Conservation (phyloP, 2,113 vertebrate genomes). For the Pseudorhombus dupliciocellatus region DNA sequence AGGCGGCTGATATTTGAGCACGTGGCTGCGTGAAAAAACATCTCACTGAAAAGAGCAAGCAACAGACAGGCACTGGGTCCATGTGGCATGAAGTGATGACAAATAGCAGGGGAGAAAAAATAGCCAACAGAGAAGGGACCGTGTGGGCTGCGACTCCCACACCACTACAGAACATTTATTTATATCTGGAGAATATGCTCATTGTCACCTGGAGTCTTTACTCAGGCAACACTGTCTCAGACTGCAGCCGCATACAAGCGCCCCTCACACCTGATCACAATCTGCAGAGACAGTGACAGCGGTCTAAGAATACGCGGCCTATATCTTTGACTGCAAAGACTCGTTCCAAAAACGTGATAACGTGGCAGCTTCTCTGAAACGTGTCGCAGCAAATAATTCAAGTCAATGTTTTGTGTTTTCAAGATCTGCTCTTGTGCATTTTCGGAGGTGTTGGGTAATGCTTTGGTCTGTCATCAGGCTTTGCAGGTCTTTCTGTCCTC, state of each 20-base stretch:
- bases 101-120: conserved; percentile 48
- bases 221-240: conserved; percentile 38
- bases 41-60: conserved; percentile 7
- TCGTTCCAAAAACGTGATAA: conserved; percentile 28
- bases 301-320: conserved; percentile 52
- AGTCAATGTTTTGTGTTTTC: neutral
- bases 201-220: conserved; percentile 41
- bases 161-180: conserved; percentile 66
- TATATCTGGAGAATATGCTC: conserved; percentile 58
- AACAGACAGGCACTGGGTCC: neutral
- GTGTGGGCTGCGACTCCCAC: conserved; percentile 61
- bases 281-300: conserved; percentile 44
- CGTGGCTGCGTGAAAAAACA: conserved; percentile 23
- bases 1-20: conserved; percentile 47
- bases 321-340: conserved; percentile 10
- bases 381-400: neutral
- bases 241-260: conserved; percentile 20
- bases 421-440: neutral
- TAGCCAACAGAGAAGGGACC: conserved; percentile 46
- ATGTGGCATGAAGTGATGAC: conserved; percentile 39
- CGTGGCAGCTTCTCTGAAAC: neutral
- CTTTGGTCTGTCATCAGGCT: no score
- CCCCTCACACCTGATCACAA: conserved; percentile 23
- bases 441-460: no score
- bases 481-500: neutral